These are phyloP conservation scores for Hemaris fuciformis DNA, from an alignment of 2,888 invertebrate species.

Conservation along the genomic window DNA sequence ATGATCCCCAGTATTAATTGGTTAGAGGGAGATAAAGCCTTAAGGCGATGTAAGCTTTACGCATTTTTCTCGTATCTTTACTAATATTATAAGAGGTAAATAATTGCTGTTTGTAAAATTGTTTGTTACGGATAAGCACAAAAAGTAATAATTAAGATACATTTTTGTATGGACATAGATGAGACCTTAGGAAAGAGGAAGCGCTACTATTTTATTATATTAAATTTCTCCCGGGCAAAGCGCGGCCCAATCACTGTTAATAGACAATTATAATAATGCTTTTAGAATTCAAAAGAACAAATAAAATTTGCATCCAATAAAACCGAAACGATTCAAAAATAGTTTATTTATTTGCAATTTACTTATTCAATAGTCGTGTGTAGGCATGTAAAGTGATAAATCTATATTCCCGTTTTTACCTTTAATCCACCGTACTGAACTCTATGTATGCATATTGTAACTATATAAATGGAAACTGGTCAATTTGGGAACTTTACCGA, in stretches of 20 bases:
- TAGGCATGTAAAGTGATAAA: neutral
- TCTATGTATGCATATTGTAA: neutral
- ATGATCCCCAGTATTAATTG: constrained; percentile 18
- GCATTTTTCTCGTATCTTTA: no score
- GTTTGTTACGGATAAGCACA: no score
- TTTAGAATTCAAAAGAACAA: no score
- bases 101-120: no score
- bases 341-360: neutral
- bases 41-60: no score
- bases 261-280: no score
- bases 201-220: no score
- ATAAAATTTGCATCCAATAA: neutral
- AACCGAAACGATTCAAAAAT: neutral
- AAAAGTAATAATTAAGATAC: no score
- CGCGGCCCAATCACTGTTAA: no score
- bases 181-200: no score
- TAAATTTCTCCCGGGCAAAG: no score
- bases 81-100: no score
- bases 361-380: neutral
- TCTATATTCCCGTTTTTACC: neutral
- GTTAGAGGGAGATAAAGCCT: neutral
- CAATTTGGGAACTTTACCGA: neutral
- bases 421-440: neutral
- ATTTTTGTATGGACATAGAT: neutral
- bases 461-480: neutral